Evolutionary conservation across 2,888 invertebrate species (phyloP), one percentile per base, ranked within the genome.

Genomic region (Eristalinus sepulchralis): DNA sequence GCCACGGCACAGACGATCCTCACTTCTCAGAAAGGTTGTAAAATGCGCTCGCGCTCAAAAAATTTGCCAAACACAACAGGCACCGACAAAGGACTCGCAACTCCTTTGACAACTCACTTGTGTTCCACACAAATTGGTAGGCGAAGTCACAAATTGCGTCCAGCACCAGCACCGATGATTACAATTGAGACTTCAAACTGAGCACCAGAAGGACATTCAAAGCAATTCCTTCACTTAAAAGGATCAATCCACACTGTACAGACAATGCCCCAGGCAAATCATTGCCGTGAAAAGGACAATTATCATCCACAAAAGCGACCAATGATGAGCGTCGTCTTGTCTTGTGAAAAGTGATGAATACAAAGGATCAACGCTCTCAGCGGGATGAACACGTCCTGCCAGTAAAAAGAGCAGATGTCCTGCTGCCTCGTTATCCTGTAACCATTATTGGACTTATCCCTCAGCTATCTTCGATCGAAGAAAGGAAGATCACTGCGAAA

Each of bases 201-300:
- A 60, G 73, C 73, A 81, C 64, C 34, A 57, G 77, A 77, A 77
- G 72, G 71, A 72, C 82, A 82, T 78, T 81, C 39, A 77, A 20
- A 22, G 13, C 11, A 57, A 73, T 24, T 62, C 13, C 8, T 86
- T 78, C 60, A 79, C 27, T 83, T 79, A 83, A 85, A 82, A 86
- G 83, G 86, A 86, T 86, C 86, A 86, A 75, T 84, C 13, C 66
- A 76, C n/a, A 47, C n/a, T 47, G 36, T 55, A 63, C 55, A 31
- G n/a, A 84, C 79, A 84, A 86, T 83, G 63, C 13, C 27, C 2
- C 64, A 62, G 66, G 83, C 75, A 75, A 86, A 86, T 86, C 73
- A 86, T 85, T 62, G 83, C 82, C 83, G 78, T 86, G 78, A 86
- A 86, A 86, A 86, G 86, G 71, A 86, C 86, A 86, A 86, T 86